Conservation (phyloP, 92 coral and sea anemone genomes). For the Porites evermanni region DNA sequence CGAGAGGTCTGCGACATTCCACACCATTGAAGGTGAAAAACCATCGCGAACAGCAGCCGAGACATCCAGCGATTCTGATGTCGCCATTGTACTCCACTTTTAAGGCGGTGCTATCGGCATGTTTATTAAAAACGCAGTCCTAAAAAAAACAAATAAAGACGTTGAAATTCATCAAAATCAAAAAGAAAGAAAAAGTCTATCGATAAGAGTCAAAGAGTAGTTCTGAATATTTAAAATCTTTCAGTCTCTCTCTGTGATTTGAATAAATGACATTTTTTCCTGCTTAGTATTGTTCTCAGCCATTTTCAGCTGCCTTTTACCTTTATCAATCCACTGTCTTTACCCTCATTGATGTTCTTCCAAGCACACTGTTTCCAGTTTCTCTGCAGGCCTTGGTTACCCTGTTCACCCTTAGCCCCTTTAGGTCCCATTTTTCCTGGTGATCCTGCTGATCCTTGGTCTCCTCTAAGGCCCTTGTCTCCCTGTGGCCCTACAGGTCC, state of each 20-base stretch:
- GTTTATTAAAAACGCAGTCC: conserved; percentile 53
- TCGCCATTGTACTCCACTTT: conserved; percentile 62
- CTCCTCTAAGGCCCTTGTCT: neutral
- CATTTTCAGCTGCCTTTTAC: neutral
- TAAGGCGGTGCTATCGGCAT: conserved; percentile 31
- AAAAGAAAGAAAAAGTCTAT: too few species aligned
- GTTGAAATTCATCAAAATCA: too few species aligned
- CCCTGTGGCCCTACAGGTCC: conserved; percentile 5
- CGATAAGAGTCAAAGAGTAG: too few species aligned
- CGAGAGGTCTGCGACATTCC: conserved; percentile 51
- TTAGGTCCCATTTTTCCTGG: neutral
- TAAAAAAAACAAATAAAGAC: neutral
- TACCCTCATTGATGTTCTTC: conserved; percentile 16
- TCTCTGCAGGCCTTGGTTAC: conserved; percentile 1
- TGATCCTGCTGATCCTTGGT: too few species aligned
- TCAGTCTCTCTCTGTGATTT: too few species aligned
- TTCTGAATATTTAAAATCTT: too few species aligned
- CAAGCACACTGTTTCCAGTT: conserved; percentile 33
- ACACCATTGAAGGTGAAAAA: conserved; percentile 54
- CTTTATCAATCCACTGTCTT: conserved; percentile 12
- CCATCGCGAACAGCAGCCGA: conserved; percentile 61
- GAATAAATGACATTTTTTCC: too few species aligned
- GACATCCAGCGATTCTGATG: conserved; percentile 18
- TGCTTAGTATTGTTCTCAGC: too few species aligned
- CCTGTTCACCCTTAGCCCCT: neutral